Evolutionary conservation across 2,797 vertebrate genomes (phyloP).

Genomic region (Sylvilagus floridanus): DNA sequence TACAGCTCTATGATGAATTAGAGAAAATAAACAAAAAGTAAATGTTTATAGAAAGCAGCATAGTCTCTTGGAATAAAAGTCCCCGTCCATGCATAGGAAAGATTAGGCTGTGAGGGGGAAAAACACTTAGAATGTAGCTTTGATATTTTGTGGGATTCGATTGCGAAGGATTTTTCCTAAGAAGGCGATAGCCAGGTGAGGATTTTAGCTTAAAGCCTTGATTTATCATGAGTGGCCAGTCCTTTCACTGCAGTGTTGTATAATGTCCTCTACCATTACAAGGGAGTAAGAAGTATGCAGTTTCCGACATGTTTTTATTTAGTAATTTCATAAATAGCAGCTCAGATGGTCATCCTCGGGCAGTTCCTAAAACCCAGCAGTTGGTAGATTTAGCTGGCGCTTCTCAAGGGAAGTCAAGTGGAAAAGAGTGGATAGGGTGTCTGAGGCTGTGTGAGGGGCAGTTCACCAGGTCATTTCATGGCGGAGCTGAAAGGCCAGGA

Average conservation of each 20-base stretch:
- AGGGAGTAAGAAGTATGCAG: conserved; percentile 11
- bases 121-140: not conserved
- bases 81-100: not conserved
- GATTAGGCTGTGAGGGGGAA: not conserved
- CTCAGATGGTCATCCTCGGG: conserved; percentile 62
- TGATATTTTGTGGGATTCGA: not conserved
- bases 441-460: not conserved
- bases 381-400: not conserved
- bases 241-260: not conserved
- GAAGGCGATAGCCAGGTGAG: not conserved
- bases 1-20: not conserved
- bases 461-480: not conserved
- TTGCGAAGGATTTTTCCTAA: not conserved
- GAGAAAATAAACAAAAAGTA: not conserved
- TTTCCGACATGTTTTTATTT: conserved; percentile 29
- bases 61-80: conserved; percentile 3
- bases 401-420: conserved; percentile 20
- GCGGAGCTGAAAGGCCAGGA: not conserved
- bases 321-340: conserved; percentile 47
- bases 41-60: conserved; percentile 32
- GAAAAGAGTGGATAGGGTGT: not conserved
- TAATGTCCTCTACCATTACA: not conserved
- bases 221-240: not conserved
- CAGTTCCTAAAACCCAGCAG: conserved; percentile 48
- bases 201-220: conserved; percentile 6